Percentiles rank a stretch among this genome's conserved stretches.
These are phyloP conservation scores for Pollicipes pollicipes DNA, from an alignment of 1,140 invertebrate genomes.

Conservation along the genomic window DNA sequence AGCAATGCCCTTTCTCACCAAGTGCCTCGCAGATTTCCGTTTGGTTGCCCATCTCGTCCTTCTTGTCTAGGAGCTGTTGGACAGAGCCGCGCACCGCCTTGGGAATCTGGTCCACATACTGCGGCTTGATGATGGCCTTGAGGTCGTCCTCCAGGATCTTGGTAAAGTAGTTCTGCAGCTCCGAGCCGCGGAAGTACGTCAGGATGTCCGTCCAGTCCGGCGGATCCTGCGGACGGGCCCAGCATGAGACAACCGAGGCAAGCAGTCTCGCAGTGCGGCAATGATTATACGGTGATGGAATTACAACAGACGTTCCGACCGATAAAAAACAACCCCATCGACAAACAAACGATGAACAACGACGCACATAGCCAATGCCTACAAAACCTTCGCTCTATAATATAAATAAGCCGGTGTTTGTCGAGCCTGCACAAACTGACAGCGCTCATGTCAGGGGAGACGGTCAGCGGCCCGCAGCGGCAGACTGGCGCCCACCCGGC, in stretches of 20 bases:
- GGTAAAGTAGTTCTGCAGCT: conserved; percentile 98
- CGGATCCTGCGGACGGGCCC: conserved; percentile 53
- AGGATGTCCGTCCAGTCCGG: conserved; percentile 99
- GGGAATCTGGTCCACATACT: conserved; percentile 99
- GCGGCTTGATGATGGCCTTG: conserved; percentile 95
- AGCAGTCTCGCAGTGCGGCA: conserved; percentile 10
- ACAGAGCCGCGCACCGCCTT: conserved; percentile 93
- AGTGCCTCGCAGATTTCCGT: conserved; percentile 65
- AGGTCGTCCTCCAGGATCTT: conserved; percentile 97
- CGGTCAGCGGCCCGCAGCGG: conserved; percentile 22
- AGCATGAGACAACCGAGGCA: conserved; percentile 35
- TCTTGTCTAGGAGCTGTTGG: conserved; percentile 73
- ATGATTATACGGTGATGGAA: conserved; percentile 6
- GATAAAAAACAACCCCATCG: conserved; percentile 2
- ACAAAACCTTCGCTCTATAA: too few species aligned
- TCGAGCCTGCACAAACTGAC: too few species aligned
- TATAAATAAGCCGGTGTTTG: too few species aligned
- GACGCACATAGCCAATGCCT: too few species aligned
- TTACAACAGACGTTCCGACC: not conserved
- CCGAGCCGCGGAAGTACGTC: conserved; percentile 91
- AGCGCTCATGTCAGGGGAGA: too few species aligned
- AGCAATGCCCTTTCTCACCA: conserved; percentile 25
- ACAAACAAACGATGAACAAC: not conserved
- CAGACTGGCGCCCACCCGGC: too few species aligned
- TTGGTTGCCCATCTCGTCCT: conserved; percentile 77